Evolutionary conservation across 2,113 vertebrate genomes (phyloP).

Genomic region (Sciurus niger): DNA sequence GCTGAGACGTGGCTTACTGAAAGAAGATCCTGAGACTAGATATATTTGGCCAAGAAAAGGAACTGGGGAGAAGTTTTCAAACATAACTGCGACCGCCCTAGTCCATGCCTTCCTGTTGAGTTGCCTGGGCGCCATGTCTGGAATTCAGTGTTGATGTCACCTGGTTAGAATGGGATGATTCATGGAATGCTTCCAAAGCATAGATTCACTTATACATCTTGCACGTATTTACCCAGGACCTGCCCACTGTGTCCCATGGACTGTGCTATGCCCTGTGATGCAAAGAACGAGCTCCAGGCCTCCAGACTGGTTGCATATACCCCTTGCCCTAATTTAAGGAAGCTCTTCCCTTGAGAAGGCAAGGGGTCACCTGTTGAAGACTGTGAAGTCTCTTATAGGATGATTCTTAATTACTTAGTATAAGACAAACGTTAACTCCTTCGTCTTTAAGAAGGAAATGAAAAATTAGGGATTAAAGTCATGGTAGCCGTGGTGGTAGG

Average conservation of each 20-base stretch:
- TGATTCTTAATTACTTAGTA: conserved; percentile 17
- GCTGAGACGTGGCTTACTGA: conserved; percentile 43
- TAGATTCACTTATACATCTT: not conserved
- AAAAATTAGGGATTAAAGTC: conserved; percentile 53
- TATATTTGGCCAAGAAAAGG: not conserved
- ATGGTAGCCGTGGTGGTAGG: not conserved
- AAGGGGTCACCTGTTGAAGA: not conserved
- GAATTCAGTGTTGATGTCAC: not conserved
- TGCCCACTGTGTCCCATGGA: not conserved
- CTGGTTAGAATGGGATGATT: not conserved
- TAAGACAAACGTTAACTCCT: conserved; percentile 27
- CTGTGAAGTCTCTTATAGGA: not conserved
- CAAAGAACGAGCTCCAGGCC: not conserved
- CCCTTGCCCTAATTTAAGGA: not conserved
- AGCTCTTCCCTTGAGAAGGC: not conserved
- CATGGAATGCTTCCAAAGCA: not conserved
- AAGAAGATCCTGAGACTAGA: not conserved
- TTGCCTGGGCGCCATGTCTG: not conserved
- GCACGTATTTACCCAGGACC: not conserved
- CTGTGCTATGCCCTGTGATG: not conserved
- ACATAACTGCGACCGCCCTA: not conserved
- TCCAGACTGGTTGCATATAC: not conserved
- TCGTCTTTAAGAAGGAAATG: conserved; percentile 44
- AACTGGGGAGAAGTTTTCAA: conserved; percentile 18
- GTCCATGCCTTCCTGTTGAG: not conserved